These are phyloP conservation scores for Macrobrachium rosenbergii DNA, from an alignment of 1,140 invertebrate genomes.

Conservation along the genomic window DNA sequence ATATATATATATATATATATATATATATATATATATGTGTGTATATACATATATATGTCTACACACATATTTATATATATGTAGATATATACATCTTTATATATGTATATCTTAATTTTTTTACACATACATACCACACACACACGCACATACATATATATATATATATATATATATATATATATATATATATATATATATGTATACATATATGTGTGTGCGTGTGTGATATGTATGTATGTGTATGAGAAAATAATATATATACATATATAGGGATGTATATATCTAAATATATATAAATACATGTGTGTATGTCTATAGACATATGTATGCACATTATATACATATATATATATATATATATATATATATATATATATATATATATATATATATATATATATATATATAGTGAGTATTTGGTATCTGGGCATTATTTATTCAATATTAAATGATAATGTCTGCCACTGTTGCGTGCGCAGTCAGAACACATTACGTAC, in stretches of 20 bases:
- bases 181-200: conserved; percentile 21
- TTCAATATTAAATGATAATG: no score
- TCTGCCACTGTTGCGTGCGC: no score
- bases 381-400: no score
- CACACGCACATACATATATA: background rate
- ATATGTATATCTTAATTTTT: background rate
- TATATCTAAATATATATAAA: conserved; percentile 1
- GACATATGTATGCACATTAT: background rate
- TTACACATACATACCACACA: no score
- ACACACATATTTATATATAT: no score
- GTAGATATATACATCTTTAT: background rate
- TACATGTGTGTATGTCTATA: background rate
- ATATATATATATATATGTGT: background rate
- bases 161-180: conserved; percentile 19
- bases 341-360: background rate
- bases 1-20: background rate
- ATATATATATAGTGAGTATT: no score
- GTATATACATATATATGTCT: background rate
- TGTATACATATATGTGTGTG: background rate
- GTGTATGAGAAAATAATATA: no score
- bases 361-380: background rate
- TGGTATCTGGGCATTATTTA: background rate
- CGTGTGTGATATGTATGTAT: no score
- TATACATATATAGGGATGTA: conserved; percentile 12
- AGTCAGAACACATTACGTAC: no score